These are phyloP conservation scores for Aspiorhynchus laticeps DNA, from an alignment of 2,113 vertebrate genomes.

Conservation along the genomic window DNA sequence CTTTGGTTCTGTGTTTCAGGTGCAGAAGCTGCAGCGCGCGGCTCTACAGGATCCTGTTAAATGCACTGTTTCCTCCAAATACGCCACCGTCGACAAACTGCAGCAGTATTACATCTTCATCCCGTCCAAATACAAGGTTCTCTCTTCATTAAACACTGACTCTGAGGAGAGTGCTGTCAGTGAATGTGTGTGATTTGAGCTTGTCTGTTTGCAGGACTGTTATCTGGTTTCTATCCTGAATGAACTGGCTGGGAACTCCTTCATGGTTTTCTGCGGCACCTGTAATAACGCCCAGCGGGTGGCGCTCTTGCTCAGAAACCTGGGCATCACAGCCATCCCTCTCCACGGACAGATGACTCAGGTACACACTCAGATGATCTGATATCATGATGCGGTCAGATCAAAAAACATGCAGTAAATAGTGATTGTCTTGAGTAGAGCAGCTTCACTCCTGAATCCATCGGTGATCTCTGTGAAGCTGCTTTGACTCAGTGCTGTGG, in stretches of 20 bases:
- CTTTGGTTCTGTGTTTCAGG: constrained; percentile 70
- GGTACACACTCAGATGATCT: background rate
- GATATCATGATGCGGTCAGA: no score
- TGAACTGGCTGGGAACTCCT: constrained; percentile 96
- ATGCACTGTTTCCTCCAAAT: constrained; percentile 94
- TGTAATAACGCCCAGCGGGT: constrained; percentile 95
- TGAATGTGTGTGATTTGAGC: background rate
- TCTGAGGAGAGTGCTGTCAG: background rate
- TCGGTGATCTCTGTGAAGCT: no score
- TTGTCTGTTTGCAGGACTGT: constrained; percentile 81
- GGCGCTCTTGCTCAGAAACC: constrained; percentile 88
- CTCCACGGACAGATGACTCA: constrained; percentile 94
- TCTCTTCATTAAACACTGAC: background rate
- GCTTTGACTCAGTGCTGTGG: no score
- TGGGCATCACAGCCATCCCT: constrained; percentile 96
- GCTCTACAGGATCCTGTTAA: constrained; percentile 95
- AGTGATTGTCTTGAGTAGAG: no score
- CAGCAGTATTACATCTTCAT: constrained; percentile 98
- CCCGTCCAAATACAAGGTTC: constrained; percentile 96
- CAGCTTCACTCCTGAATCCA: background rate
- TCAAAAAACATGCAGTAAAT: no score
- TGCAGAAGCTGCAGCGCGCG: constrained; percentile 95
- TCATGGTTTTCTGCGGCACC: constrained; percentile 97
- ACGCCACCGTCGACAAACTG: constrained; percentile 94
- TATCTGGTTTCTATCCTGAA: constrained; percentile 97